Evolutionary conservation across 2,113 vertebrate species (phyloP).

Genomic region (Willisornis vidua): DNA sequence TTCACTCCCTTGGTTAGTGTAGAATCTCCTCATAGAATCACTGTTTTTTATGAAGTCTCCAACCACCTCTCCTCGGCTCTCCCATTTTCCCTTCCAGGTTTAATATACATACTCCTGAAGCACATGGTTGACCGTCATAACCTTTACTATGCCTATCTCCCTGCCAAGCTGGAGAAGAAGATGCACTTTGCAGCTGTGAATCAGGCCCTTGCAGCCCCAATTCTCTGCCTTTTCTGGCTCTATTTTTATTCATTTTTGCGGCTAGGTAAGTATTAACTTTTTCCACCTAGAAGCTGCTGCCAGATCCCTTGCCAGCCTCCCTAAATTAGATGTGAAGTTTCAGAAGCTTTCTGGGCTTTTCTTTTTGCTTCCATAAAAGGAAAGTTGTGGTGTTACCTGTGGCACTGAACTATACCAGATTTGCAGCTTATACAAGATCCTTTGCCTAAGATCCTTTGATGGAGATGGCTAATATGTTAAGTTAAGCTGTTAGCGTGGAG

Average conservation of each 20-base stretch:
- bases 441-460: not conserved
- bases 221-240: conserved; percentile 95
- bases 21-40: not conserved
- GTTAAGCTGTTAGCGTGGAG: not conserved
- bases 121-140: conserved; percentile 95
- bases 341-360: not conserved
- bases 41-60: not conserved
- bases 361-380: not conserved
- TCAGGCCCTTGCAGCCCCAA: conserved; percentile 91
- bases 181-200: conserved; percentile 92
- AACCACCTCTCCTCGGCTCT: not conserved
- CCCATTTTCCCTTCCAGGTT: conserved; percentile 71
- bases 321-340: not conserved
- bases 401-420: not conserved
- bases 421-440: not conserved
- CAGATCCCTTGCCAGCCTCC: not conserved
- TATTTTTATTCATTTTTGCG: conserved; percentile 92
- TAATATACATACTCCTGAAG: conserved; percentile 92
- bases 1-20: not conserved
- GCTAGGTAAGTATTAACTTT: conserved; percentile 75
- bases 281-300: not conserved
- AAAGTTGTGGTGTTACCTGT: not conserved
- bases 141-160: conserved; percentile 90
- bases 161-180: conserved; percentile 85
- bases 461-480: not conserved